Conservation (phyloP, 1,140 invertebrate genomes). For the Drosophila albomicans region DNA sequence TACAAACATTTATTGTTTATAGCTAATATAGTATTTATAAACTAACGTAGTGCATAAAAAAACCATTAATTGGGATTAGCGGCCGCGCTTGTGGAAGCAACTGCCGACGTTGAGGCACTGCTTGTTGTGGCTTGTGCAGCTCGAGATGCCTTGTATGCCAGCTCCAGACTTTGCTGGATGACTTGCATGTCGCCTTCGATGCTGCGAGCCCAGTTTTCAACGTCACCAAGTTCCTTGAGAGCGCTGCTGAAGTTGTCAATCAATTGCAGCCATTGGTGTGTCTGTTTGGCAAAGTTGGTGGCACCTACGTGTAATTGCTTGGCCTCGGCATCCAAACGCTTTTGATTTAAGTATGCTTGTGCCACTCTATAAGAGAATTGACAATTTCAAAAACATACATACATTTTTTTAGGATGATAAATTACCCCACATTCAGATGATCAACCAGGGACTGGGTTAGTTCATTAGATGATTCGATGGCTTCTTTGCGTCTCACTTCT, state of each 20-base stretch:
- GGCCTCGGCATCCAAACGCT: constrained; percentile 97
- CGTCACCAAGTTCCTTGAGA: constrained; percentile 98
- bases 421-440: constrained; percentile 98
- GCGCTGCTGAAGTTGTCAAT: constrained; percentile 98
- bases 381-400: too few relatives aligned
- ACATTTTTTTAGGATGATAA: background rate
- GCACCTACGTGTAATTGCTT: constrained; percentile 98
- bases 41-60: background rate
- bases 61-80: background rate
- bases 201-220: constrained; percentile 98
- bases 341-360: constrained; percentile 99
- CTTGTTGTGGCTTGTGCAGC: constrained; percentile 63
- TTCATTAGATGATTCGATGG: constrained; percentile 95
- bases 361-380: constrained; percentile 88
- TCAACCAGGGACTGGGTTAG: constrained; percentile 97
- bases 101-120: background rate
- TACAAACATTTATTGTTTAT: background rate
- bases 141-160: constrained; percentile 95
- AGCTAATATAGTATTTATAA: background rate
- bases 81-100: constrained; percentile 15
- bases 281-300: constrained; percentile 97
- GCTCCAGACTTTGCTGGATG: constrained; percentile 96
- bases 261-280: constrained; percentile 96
- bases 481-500: constrained; percentile 92
- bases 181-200: constrained; percentile 98